phyloP scores from a whole-genome alignment of 2,113 vertebrate species.

The Hirundichthys speculiger region DNA sequence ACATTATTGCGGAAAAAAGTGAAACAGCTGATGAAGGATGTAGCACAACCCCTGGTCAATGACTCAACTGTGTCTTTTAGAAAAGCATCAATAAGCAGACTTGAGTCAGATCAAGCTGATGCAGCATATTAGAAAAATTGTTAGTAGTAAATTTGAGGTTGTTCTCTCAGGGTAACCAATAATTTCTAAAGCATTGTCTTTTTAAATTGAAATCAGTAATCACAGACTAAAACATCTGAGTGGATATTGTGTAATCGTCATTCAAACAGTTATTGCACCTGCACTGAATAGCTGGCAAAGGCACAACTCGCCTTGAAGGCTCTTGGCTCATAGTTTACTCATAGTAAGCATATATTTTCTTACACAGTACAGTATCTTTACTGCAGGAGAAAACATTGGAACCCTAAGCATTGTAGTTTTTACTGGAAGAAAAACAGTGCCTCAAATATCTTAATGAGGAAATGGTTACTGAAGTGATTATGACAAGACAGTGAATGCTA shows the following conservation, averaged over 20 bases:
- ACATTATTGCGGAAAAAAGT: slow-evolving; percentile 2
- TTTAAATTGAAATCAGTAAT: slow-evolving; percentile 29
- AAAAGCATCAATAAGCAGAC: slow-evolving; percentile 56
- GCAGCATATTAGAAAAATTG: slow-evolving; percentile 31
- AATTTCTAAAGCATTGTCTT: slow-evolving; percentile 27
- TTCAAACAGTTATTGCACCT: slow-evolving; percentile 14
- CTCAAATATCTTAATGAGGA: too few relatives aligned
- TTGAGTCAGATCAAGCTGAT: slow-evolving; percentile 38
- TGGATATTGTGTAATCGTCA: slow-evolving; percentile 35
- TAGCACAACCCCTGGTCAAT: slow-evolving; percentile 43
- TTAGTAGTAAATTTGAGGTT: slow-evolving; percentile 19
- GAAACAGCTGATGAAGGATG: slow-evolving; percentile 35
- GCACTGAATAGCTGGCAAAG: slow-evolving; percentile 36
- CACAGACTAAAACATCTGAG: slow-evolving; percentile 12
- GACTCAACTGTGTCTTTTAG: slow-evolving; percentile 50
- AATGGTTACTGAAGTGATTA: too few relatives aligned
- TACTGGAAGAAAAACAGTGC: too few relatives aligned
- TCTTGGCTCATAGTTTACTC: slow-evolving; percentile 6
- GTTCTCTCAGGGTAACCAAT: slow-evolving; percentile 10
- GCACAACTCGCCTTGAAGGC: not conserved
- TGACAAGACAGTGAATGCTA: too few relatives aligned
- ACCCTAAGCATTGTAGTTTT: not conserved
- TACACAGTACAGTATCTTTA: not conserved
- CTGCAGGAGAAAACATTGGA: not conserved
- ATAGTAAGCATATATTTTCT: not conserved